A percentile compares a stretch with the other conserved stretches of the same genome.
These are phyloP conservation scores for Eilema caniola DNA, from an alignment of 2,888 invertebrate genomes.

Conservation along the genomic window DNA sequence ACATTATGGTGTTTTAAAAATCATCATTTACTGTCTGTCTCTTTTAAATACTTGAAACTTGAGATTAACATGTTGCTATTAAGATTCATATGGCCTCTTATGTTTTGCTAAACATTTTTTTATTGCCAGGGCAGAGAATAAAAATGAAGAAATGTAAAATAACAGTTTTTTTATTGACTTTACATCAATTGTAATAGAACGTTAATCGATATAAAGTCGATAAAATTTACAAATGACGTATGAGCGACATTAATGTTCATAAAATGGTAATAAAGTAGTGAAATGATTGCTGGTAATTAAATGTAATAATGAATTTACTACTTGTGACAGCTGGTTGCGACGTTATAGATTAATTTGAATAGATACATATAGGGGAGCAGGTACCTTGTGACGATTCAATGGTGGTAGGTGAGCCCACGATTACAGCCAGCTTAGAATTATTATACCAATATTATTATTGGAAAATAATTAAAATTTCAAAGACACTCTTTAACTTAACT, in stretches of 20 bases:
- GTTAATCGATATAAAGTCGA: not conserved
- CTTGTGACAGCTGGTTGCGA: not conserved
- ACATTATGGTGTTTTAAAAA: too few species aligned
- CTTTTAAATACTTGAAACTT: too few species aligned
- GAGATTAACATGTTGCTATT: too few species aligned
- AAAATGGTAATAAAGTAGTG: not conserved
- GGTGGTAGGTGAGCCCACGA: not conserved
- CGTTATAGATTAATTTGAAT: constrained; percentile 2
- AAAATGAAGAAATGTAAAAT: too few species aligned
- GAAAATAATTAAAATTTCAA: too few species aligned
- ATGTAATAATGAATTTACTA: constrained; percentile 1
- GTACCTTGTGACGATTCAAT: not conserved
- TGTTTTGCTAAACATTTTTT: not conserved
- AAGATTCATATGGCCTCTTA: too few species aligned
- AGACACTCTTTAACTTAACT: too few species aligned
- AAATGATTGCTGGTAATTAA: not conserved
- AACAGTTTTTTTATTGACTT: too few species aligned
- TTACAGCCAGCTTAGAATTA: too few species aligned
- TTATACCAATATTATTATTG: too few species aligned
- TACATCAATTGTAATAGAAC: too few species aligned
- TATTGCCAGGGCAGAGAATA: not conserved
- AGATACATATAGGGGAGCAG: not conserved
- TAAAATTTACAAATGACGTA: not conserved
- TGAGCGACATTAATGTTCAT: not conserved
- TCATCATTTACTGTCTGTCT: too few species aligned